phyloP scores from a whole-genome alignment of 2,113 vertebrate genomes.

The Burhinus oedicnemus region DNA sequence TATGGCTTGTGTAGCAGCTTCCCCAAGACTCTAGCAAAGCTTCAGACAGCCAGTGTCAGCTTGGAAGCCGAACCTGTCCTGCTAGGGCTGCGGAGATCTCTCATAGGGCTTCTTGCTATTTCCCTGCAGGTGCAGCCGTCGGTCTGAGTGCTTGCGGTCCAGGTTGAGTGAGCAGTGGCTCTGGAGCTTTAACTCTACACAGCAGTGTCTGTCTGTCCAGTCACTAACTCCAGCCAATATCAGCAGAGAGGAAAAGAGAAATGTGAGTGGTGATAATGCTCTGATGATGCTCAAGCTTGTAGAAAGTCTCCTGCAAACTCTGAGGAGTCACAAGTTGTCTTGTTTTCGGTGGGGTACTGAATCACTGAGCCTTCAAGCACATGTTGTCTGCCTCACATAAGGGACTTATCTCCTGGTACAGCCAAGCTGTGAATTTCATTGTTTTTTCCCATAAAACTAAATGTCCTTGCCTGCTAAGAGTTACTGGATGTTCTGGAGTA shows the following conservation, averaged over 20 bases:
- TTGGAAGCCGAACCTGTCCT: neutral
- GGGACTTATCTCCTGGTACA: neutral
- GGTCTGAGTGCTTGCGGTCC: slow-evolving; percentile 81
- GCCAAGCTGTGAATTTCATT: neutral
- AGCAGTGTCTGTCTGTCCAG: slow-evolving; percentile 83
- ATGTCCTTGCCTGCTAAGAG: neutral
- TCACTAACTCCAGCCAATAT: slow-evolving; percentile 88
- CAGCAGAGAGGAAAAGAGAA: slow-evolving; percentile 89
- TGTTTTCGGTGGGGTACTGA: neutral
- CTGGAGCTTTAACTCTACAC: slow-evolving; percentile 93
- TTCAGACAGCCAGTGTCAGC: neutral
- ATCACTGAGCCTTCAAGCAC: neutral
- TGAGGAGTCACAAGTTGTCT: neutral
- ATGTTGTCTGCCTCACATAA: neutral
- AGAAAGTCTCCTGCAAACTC: neutral
- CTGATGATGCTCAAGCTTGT: neutral
- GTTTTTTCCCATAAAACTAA: neutral
- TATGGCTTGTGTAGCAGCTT: neutral
- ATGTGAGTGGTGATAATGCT: slow-evolving; percentile 66
- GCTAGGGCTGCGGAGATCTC: neutral
- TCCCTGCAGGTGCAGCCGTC: slow-evolving; percentile 83
- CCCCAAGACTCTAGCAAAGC: neutral
- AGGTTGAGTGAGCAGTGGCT: slow-evolving; percentile 85
- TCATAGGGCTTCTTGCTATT: neutral
- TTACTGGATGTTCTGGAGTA: neutral